phyloP scores from a whole-genome alignment of 2,888 invertebrate genomes.

The Drosophila neonasuta region DNA sequence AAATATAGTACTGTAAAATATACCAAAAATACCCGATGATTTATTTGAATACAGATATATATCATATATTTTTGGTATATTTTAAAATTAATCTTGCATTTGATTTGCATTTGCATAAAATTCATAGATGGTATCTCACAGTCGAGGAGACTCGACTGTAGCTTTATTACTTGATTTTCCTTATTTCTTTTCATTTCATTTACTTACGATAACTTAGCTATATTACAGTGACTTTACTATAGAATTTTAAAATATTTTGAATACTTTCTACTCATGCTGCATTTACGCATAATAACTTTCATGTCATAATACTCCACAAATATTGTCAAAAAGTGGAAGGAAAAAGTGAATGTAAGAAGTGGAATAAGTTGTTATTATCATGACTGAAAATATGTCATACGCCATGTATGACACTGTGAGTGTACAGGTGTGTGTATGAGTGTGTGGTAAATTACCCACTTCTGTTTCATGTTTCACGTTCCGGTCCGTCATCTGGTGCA shows the following conservation, averaged over 20 bases:
- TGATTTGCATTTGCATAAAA: too few species aligned
- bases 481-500: conserved; percentile 55
- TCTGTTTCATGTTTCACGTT: conserved; percentile 46
- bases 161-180: background rate
- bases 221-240: too few species aligned
- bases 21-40: too few species aligned
- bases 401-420: conserved; percentile 20
- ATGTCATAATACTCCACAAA: conserved; percentile 43
- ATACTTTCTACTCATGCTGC: background rate
- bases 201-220: background rate
- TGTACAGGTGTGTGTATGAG: background rate
- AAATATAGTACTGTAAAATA: too few species aligned
- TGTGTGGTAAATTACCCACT: conserved; percentile 36
- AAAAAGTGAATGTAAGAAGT: conserved; percentile 27
- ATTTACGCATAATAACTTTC: conserved; percentile 42
- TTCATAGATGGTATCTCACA: too few species aligned
- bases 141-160: too few species aligned
- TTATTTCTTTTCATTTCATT: background rate
- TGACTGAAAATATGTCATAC: conserved; percentile 67
- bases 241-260: background rate
- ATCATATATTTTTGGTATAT: too few species aligned
- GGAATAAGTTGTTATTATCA: conserved; percentile 73
- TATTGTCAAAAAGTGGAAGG: conserved; percentile 3
- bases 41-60: too few species aligned
- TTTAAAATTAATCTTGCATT: too few species aligned